A percentile compares a stretch with the other conserved stretches of the same genome.
phyloP scores from a whole-genome alignment of 23 tunicate genomes.

The Aplidium turbinatum region DNA sequence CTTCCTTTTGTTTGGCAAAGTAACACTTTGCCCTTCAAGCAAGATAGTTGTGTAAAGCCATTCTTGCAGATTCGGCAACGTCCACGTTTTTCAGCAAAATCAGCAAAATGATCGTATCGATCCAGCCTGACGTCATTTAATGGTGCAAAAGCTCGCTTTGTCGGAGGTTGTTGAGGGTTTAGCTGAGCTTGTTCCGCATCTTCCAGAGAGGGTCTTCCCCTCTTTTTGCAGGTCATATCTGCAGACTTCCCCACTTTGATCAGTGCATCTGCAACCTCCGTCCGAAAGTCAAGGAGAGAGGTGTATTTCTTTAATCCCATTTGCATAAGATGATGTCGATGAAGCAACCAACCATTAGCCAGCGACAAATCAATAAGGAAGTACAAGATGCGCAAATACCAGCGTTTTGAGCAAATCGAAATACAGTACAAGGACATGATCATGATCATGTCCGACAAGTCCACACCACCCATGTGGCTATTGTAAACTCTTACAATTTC shows the following conservation, averaged over 20 bases:
- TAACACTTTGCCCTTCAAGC: slow-evolving; percentile 2
- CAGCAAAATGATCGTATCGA: neutral
- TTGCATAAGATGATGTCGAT: no score
- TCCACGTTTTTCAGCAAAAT: neutral
- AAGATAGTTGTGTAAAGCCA: slow-evolving; percentile 7
- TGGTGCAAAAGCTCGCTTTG: neutral
- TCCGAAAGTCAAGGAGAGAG: neutral
- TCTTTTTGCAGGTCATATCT: neutral
- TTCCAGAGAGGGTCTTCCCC: neutral
- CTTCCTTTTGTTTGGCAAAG: slow-evolving; percentile 16
- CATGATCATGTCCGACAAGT: no score
- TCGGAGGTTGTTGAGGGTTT: neutral
- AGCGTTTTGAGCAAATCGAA: no score
- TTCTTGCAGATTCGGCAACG: slow-evolving; percentile 8
- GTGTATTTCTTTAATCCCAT: neutral
- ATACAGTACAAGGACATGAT: no score
- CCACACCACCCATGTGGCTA: no score
- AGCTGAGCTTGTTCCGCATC: neutral
- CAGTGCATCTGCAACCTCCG: slow-evolving; percentile 1
- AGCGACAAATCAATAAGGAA: no score
- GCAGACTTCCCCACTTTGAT: no score
- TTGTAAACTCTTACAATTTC: no score
- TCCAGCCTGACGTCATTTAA: neutral
- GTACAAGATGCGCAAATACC: no score
- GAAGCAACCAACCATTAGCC: no score